Evolutionary conservation across 2,888 invertebrate species (phyloP).

Genomic region (Drosophila merina): DNA sequence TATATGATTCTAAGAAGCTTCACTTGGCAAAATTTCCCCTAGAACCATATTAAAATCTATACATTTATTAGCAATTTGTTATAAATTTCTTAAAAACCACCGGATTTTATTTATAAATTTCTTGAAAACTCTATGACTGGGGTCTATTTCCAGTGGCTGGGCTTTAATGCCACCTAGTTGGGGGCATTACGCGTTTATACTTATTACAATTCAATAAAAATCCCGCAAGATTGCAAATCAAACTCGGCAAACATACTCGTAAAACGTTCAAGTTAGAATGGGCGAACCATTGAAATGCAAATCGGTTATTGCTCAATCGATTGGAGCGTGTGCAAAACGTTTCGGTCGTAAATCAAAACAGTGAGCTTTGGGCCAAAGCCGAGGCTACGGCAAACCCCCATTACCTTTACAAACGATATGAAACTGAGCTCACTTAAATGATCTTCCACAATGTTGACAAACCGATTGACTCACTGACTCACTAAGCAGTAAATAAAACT

Average conservation of each 20-base stretch:
- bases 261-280: slow-evolving; percentile 9
- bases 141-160: neutral
- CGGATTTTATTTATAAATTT: neutral
- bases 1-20: neutral
- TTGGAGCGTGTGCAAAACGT: slow-evolving; percentile 26
- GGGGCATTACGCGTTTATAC: slow-evolving; percentile 28
- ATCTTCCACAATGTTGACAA: slow-evolving; percentile 15
- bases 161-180: slow-evolving; percentile 6
- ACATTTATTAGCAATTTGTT: neutral
- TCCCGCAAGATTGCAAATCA: slow-evolving; percentile 40
- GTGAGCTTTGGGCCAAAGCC: slow-evolving; percentile 9
- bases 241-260: slow-evolving; percentile 26
- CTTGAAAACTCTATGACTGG: neutral
- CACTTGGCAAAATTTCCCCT: slow-evolving; percentile 1
- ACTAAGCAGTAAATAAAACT: slow-evolving; percentile 1
- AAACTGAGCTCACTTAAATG: slow-evolving; percentile 46
- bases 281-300: slow-evolving; percentile 23
- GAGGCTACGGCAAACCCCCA: slow-evolving; percentile 16
- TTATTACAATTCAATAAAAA: slow-evolving; percentile 17
- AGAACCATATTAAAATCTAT: neutral
- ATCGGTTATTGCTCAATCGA: slow-evolving; percentile 16
- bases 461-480: slow-evolving; percentile 1
- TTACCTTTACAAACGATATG: slow-evolving; percentile 8
- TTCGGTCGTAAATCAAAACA: slow-evolving; percentile 23
- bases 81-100: slow-evolving; percentile 14